A percentile compares a stretch with the other conserved stretches of the same genome.
Evolutionary conservation across 2,888 invertebrate species (phyloP).

Genomic region (Lithosia quadra): DNA sequence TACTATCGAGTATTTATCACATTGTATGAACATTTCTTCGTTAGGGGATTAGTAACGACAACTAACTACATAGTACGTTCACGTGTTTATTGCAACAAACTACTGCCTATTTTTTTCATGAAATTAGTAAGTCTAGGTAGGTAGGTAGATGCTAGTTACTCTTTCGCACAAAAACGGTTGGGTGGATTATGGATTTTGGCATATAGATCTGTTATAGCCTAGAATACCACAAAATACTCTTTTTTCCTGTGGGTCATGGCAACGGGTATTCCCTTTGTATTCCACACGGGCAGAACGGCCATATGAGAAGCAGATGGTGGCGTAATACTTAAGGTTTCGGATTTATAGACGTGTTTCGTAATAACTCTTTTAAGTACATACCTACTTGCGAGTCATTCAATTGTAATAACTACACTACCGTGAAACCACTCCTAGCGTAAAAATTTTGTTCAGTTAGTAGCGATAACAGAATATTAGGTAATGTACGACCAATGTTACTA

Average conservation of each 20-base stretch:
- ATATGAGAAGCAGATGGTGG: background rate
- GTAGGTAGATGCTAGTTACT: background rate
- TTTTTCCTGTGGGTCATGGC: background rate
- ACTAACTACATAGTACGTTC: too few species aligned
- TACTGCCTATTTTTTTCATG: too few species aligned
- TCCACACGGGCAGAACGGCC: background rate
- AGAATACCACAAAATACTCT: too few species aligned
- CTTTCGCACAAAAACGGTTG: background rate
- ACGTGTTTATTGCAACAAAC: too few species aligned
- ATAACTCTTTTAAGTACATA: background rate
- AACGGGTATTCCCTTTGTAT: background rate
- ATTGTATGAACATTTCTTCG: background rate
- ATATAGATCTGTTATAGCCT: too few species aligned
- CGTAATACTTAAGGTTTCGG: background rate
- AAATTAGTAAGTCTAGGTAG: too few species aligned
- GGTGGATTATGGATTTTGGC: too few species aligned
- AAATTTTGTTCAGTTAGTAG: background rate
- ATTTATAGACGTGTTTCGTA: slow-evolving; percentile 1
- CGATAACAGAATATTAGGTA: background rate
- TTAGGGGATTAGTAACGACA: too few species aligned
- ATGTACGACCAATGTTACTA: background rate
- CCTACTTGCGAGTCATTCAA: background rate
- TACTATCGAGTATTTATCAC: background rate
- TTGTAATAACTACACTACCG: slow-evolving; percentile 4
- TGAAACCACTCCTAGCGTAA: background rate